Base-by-base conservation (phyloP, 2,888 invertebrate species). In the Pristionchus exspectatus region DNA sequence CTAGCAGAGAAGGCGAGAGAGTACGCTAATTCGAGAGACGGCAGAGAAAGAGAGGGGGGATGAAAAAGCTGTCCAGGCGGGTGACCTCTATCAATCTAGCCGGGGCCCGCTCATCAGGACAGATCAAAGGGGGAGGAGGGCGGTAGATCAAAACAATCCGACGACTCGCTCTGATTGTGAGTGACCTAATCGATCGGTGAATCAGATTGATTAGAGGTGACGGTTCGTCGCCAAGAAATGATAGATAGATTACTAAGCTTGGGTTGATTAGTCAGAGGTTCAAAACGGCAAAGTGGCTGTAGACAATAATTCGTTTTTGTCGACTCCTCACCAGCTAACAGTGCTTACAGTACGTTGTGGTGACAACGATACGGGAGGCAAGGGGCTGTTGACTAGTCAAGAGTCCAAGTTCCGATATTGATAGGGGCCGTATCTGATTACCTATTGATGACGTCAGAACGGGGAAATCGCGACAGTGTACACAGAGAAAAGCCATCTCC, bases 61-160 rank as follows among this genome's bases (percentile, higher is more conserved):
- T 12, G 54, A 54, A 81, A 77, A 81, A 54, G 50, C n/a, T 12
- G 50, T 24, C 21, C 24, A n/a, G 38, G 38, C 74, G 38, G 50
- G 12, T 81, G 81, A 81, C 81, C 54, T 81, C 81, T 54, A 81
- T 81, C 81, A 81, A 81, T 81, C 81, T 81, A 54, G 50, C 81
- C 81, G 24, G 16, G 81, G 50, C 50, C 30, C 63, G 33, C 72
- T 81, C 50, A 54, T 54, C 81, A 74, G 74, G 81, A 27, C 81
- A 81, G 14, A 72, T 72, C 30, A 72, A 72, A 33, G 30, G 30
- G 9, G 7, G 27, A 2, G 24, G 83, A 30, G n/a, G 44, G 83
- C 54, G 83, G 30, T 83, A 44, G 83, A 44, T 77, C 74, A 30
- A 27, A 30, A 27, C 44, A 69, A 38, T n/a, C n/a, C 2, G 38